phyloP scores from a whole-genome alignment of 2,888 invertebrate species.

The Belgica antarctica region DNA sequence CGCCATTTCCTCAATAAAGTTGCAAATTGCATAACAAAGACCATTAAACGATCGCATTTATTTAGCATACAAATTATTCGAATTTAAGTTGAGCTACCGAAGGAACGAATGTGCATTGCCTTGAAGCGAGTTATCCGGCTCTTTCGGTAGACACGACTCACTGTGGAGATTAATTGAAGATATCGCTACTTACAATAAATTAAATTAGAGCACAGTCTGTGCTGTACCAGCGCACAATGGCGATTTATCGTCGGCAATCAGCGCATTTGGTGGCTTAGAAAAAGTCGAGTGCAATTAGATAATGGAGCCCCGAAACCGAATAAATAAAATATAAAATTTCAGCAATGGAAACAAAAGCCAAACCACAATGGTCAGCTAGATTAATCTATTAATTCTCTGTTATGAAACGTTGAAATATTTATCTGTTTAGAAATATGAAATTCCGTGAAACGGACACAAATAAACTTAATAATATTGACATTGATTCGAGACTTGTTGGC shows the following conservation, averaged over 20 bases:
- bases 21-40: constrained; percentile 4
- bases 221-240: constrained; percentile 23
- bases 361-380: not conserved
- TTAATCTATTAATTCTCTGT: constrained; percentile 18
- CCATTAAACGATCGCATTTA: not conserved
- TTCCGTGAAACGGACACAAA: constrained; percentile 7
- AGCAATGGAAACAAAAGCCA: constrained; percentile 9
- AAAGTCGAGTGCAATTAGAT: constrained; percentile 22
- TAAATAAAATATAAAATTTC: constrained; percentile 33
- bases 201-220: constrained; percentile 18
- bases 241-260: constrained; percentile 25
- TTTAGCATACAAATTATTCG: not conserved
- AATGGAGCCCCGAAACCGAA: constrained; percentile 16
- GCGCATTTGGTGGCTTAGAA: constrained; percentile 1
- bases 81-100: not conserved
- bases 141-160: constrained; percentile 27
- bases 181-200: constrained; percentile 16
- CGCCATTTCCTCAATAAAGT: not conserved
- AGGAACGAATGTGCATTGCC: not conserved
- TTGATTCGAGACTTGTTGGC: too few relatives aligned
- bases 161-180: constrained; percentile 35
- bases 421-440: not conserved
- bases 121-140: constrained; percentile 2
- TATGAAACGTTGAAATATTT: constrained; percentile 16
- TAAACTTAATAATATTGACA: constrained; percentile 4